Conservation (phyloP, 2,888 invertebrate genomes). For the Acheta domesticus region DNA sequence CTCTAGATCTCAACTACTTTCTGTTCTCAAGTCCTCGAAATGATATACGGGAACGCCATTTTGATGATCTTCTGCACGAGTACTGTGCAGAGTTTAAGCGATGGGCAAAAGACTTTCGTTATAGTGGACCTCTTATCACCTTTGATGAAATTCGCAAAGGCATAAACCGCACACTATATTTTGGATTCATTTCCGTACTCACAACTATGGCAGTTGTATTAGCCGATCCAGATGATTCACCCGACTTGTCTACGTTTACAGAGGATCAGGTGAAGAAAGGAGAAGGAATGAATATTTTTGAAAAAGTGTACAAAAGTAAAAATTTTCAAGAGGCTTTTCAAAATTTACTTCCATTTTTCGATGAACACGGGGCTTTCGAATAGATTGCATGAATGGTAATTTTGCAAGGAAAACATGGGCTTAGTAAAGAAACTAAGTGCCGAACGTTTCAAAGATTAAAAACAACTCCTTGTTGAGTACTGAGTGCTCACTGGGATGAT, state of each 20-base stretch:
- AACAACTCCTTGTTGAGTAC: too few species aligned
- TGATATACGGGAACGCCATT: slow-evolving; percentile 22
- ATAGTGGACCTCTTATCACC: background rate
- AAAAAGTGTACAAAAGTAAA: background rate
- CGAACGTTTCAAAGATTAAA: too few species aligned
- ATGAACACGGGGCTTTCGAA: too few species aligned
- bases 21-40: slow-evolving; percentile 30
- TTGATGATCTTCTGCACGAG: slow-evolving; percentile 23
- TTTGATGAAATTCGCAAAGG: background rate
- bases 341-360: background rate
- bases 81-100: background rate
- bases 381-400: too few species aligned
- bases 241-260: background rate
- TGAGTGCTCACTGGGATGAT: too few species aligned
- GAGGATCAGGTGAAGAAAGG: slow-evolving; percentile 5
- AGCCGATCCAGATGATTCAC: slow-evolving; percentile 19
- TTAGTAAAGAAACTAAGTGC: too few species aligned
- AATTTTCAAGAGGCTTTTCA: background rate
- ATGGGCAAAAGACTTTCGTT: background rate
- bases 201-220: background rate
- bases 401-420: too few species aligned
- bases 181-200: background rate
- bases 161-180: background rate
- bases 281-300: background rate
- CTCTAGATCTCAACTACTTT: slow-evolving; percentile 35